Percentiles rank a stretch among this genome's conserved stretches.
phyloP scores from a whole-genome alignment of 2,888 invertebrate genomes.

The Octonoba sinensis region DNA sequence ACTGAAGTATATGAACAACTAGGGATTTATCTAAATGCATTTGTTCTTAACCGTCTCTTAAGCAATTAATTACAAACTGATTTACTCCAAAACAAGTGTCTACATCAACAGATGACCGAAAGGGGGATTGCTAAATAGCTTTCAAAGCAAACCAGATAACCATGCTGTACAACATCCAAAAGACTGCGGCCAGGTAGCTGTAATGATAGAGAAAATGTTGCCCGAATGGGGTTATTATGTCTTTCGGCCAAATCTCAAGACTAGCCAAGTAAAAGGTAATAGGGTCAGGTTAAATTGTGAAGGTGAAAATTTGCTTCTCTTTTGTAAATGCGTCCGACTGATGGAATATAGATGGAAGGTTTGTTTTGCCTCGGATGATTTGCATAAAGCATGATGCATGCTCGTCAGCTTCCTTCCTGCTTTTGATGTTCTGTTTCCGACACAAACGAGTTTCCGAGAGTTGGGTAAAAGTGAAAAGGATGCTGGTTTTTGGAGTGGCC shows the following conservation, averaged over 20 bases:
- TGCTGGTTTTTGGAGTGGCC: background rate
- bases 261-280: constrained; percentile 28
- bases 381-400: constrained; percentile 16
- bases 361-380: constrained; percentile 7
- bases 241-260: constrained; percentile 46
- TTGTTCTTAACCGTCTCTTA: no score
- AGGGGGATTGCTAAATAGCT: constrained; percentile 5
- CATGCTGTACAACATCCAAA: background rate
- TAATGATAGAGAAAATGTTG: constrained; percentile 24
- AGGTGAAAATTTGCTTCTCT: constrained; percentile 40
- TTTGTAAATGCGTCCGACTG: constrained; percentile 22
- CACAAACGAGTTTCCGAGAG: constrained; percentile 14
- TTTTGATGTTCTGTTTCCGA: constrained; percentile 27
- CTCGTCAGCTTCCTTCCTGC: constrained; percentile 11
- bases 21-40: no score
- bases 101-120: background rate
- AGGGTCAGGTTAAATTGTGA: constrained; percentile 48
- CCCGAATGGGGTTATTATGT: constrained; percentile 46
- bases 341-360: constrained; percentile 5
- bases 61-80: no score
- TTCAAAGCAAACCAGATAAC: constrained; percentile 6
- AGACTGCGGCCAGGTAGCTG: constrained; percentile 22
- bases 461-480: constrained; percentile 23
- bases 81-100: no score
- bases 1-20: no score